Base-by-base conservation (phyloP, 2,113 vertebrate genomes). In the Athene cunicularia region DNA sequence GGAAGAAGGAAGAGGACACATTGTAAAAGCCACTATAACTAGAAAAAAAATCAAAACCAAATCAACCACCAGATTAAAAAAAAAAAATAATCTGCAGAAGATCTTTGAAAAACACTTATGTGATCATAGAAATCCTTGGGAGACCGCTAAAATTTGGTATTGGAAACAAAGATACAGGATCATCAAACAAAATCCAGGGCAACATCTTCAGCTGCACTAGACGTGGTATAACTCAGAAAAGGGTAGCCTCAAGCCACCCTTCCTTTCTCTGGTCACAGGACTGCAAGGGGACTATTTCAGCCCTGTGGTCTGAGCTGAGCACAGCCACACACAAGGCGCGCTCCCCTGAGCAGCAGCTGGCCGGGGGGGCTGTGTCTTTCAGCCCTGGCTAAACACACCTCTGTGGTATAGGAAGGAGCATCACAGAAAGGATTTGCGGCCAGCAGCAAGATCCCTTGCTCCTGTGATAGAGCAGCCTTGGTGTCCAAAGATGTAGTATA, bases 291-390 rank as follows among this genome's bases (percentile, higher is more conserved):
- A 63, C 39, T 22, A 24, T 22, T 72, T 60, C 3, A 6, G 9
- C 11, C n/a, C 53, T 11, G 50, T 1, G 12, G 30, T 14, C 14
- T 11, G 24, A n/a, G 43, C 45, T 12, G 52, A 67, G 52, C 37
- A 63, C n/a, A 53, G 71, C 52, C 52, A 24, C 33, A 3, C 1
- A 17, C 4, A 24, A 22, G 66, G 33, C 39, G 30, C 0, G 0
- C 37, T 67, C 10, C 66, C 67, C 70, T 5, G 11, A 59, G 59
- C 37, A 45, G 24, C 2, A 49, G 11, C 68, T 74, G 59, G 30
- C 37, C 19, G 16, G 13, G 6, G 28, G 12, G 18, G 9, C 30
- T 32, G 22, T 27, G 9, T 9, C 21, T 41, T 43, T 30, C 50
- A 67, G 43, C 12, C 32, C 47, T 37, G 37, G 20, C 26, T 55